phyloP scores from a whole-genome alignment of 35 echinoderm and acorn worm genomes.

The Ptychodera flava region DNA sequence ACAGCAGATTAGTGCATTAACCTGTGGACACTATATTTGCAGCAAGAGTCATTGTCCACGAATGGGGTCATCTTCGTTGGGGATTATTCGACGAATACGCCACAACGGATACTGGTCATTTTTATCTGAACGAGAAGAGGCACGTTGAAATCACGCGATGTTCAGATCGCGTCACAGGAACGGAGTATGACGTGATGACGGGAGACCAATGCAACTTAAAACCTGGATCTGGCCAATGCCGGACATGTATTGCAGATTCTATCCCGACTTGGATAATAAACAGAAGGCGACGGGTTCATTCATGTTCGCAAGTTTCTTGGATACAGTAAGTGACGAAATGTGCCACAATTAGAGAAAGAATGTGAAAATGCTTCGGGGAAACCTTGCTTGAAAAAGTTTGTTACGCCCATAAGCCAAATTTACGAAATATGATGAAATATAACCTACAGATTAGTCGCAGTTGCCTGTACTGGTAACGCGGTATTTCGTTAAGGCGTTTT shows the following conservation, averaged over 20 bases:
- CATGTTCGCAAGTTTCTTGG: not conserved
- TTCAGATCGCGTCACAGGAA: not conserved
- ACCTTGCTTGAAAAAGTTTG: not conserved
- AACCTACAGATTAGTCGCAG: too few species aligned
- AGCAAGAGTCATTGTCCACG: conserved; percentile 5
- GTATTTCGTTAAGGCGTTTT: not conserved
- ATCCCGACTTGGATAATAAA: not conserved
- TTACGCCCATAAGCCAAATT: not conserved
- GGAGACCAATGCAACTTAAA: not conserved
- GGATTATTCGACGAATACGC: conserved; percentile 18
- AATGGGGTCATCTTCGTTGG: conserved; percentile 21
- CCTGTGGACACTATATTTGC: not conserved
- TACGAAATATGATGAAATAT: not conserved
- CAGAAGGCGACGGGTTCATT: not conserved
- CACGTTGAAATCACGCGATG: not conserved
- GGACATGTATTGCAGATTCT: not conserved
- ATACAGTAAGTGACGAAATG: not conserved
- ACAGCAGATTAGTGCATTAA: not conserved
- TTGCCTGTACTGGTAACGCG: not conserved
- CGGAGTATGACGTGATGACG: not conserved
- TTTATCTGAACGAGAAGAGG: not conserved
- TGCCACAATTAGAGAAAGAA: not conserved
- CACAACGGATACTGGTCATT: not conserved
- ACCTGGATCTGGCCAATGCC: not conserved
- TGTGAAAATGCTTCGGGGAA: not conserved